Conservation (phyloP, 2,797 vertebrate species). For the Mus caroli region DNA sequence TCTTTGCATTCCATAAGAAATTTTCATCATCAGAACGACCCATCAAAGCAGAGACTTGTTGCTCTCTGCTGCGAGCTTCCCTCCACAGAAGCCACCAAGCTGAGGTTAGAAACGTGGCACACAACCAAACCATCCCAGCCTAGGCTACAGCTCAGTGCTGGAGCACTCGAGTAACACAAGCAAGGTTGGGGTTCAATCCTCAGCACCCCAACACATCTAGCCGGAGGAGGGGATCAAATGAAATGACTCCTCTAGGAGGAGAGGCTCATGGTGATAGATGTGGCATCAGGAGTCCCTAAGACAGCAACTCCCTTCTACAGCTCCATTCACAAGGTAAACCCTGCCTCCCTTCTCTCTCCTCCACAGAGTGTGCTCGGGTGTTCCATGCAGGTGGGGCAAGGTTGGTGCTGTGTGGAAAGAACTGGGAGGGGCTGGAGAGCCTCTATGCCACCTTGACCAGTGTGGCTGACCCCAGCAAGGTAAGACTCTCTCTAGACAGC, state of each 20-base stretch:
- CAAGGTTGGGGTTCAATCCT: neutral
- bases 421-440: slow-evolving; percentile 95
- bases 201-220: neutral
- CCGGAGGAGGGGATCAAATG: neutral
- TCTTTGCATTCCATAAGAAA: neutral
- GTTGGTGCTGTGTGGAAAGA: slow-evolving; percentile 95
- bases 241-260: neutral
- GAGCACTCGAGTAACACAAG: neutral
- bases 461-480: slow-evolving; percentile 93
- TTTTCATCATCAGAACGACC: neutral
- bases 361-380: slow-evolving; percentile 94
- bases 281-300: neutral
- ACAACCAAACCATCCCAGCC: neutral
- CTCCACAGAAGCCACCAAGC: neutral
- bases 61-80: neutral
- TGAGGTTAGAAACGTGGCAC: neutral
- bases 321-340: neutral
- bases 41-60: neutral
- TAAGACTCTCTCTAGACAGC: slow-evolving; percentile 81
- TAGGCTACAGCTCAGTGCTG: too few species aligned
- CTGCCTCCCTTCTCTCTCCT: slow-evolving; percentile 23
- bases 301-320: accelerated
- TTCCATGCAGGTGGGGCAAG: slow-evolving; percentile 96
- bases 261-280: neutral
- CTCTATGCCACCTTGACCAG: slow-evolving; percentile 92